Conservation (phyloP, 2,797 vertebrate species). For the Xenops minutus region DNA sequence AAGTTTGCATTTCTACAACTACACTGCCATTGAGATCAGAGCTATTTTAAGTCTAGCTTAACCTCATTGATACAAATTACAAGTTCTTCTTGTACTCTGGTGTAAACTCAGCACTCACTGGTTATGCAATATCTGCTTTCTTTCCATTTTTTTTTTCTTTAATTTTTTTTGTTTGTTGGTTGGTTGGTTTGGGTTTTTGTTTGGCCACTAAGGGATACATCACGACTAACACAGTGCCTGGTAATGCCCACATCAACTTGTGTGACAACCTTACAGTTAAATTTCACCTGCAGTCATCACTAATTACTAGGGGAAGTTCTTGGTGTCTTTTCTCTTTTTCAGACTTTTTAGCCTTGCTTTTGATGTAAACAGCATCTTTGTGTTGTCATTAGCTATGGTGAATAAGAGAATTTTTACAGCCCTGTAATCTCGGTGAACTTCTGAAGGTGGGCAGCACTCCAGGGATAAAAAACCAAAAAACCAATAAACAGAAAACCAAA, state of each 20-base stretch:
- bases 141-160: neutral
- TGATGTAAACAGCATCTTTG: neutral
- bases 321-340: neutral
- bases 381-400: neutral
- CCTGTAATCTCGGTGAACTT: neutral
- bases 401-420: neutral
- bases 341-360: neutral
- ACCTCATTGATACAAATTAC: neutral
- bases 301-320: neutral
- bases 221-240: neutral
- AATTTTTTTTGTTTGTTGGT: neutral
- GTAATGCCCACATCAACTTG: neutral
- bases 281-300: neutral
- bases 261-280: neutral
- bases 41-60: neutral
- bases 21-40: neutral
- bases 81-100: neutral
- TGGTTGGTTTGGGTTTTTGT: neutral
- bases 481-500: neutral
- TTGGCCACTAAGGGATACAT: neutral
- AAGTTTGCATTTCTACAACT: neutral
- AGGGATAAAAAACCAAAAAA: fast-evolving
- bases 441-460: neutral
- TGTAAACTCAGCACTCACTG: neutral
- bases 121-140: neutral